Evolutionary conservation across 2,888 invertebrate genomes (phyloP).

Genomic region (Acholoe squamosa): DNA sequence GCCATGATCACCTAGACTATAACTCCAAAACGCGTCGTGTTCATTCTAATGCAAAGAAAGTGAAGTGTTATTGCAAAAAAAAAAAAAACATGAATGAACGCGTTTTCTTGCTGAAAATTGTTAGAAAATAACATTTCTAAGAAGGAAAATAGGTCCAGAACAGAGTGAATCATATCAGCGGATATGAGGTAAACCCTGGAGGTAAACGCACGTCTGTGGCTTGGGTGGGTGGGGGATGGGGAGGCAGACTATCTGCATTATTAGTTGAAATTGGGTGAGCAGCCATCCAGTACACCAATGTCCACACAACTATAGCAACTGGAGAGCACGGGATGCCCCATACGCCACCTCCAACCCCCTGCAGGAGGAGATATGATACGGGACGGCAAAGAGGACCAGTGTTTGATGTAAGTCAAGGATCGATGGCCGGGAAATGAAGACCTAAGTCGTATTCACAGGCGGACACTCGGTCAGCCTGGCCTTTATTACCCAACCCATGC

Average conservation of each 20-base stretch:
- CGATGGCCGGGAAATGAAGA: constrained; percentile 17
- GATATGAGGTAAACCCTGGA: too few relatives aligned
- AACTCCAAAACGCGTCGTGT: too few relatives aligned
- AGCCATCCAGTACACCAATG: not conserved
- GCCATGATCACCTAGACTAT: too few relatives aligned
- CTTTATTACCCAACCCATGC: not conserved
- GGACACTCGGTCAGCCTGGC: not conserved
- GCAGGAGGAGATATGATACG: not conserved
- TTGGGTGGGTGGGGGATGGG: not conserved
- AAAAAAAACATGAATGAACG: too few relatives aligned
- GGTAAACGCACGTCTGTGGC: not conserved
- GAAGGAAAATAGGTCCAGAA: too few relatives aligned
- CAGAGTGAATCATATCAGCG: too few relatives aligned
- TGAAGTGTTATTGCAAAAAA: too few relatives aligned
- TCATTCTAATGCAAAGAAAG: too few relatives aligned
- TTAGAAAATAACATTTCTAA: too few relatives aligned
- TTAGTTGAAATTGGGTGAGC: constrained; percentile 18
- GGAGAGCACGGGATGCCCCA: not conserved
- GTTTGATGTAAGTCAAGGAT: constrained; percentile 44
- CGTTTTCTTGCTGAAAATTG: too few relatives aligned
- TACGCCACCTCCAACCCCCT: not conserved
- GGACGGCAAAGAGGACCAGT: not conserved
- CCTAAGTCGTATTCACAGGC: constrained; percentile 18
- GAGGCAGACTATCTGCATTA: not conserved
- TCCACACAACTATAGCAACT: not conserved